These are phyloP conservation scores for Achlya flavicornis DNA, from an alignment of 2,888 invertebrate genomes.

Conservation along the genomic window DNA sequence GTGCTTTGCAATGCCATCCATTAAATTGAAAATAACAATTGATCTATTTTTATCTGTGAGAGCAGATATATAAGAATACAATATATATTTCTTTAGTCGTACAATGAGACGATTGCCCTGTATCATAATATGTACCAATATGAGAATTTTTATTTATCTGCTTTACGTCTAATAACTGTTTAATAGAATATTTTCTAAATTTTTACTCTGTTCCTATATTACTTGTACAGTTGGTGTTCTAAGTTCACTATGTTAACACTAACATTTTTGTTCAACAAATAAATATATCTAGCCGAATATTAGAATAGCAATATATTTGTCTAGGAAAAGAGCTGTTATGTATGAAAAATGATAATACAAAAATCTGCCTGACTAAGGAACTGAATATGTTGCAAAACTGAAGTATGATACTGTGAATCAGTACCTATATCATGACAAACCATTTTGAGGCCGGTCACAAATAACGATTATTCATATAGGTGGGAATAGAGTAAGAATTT, in stretches of 20 bases:
- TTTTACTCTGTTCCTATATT: slow-evolving; percentile 66
- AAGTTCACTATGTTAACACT: no score
- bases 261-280: no score
- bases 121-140: slow-evolving; percentile 68
- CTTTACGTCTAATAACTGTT: slow-evolving; percentile 71
- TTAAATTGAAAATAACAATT: background rate
- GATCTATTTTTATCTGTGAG: slow-evolving; percentile 11
- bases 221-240: slow-evolving; percentile 5
- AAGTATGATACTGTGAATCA: no score
- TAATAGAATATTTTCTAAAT: slow-evolving; percentile 48
- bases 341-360: no score
- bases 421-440: background rate
- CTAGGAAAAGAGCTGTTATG: no score
- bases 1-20: slow-evolving; percentile 5
- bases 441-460: background rate
- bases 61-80: slow-evolving; percentile 13
- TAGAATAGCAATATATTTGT: no score
- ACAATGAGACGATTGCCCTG: slow-evolving; percentile 62
- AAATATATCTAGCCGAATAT: no score
- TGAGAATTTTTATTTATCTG: slow-evolving; percentile 74
- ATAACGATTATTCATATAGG: slow-evolving; percentile 19
- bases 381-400: background rate
- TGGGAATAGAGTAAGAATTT: slow-evolving; percentile 69
- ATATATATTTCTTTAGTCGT: slow-evolving; percentile 42
- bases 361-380: no score